Evolutionary conservation across 2,888 invertebrate species (phyloP), one percentile per base, ranked within the genome.

Genomic region (Seira musarum): DNA sequence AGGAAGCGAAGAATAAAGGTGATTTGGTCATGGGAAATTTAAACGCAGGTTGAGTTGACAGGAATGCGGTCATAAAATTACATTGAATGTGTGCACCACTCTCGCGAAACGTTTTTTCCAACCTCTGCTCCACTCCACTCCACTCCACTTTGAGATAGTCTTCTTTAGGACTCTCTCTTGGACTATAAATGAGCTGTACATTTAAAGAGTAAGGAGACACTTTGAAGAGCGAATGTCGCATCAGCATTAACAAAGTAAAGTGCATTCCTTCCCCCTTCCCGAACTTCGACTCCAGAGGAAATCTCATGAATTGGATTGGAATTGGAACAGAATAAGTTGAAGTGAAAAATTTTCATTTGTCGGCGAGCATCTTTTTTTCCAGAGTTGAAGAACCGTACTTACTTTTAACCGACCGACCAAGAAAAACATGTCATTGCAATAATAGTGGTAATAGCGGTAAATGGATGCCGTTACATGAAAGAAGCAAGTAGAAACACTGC

Each of bases 1-100:
- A 30, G 3, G 53, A 22, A 15, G 35, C 10, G 66, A 10, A 21
- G 65, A 46, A 53, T 25, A 76, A 46, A 61, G 76, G 76, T 76
- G 76, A 76, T 76, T 76, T 76, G 80, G 80, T 68, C 70, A 77
- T 81, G 74, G 77, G 77, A 77, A 81, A 81, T 77, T 81, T 81
- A 77, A 68, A 81, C 49, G 73, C 66, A 74, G 78, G 63, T 82
- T 78, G 71, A 74, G 78, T 71, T 79, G 78, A 82, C 78, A 82
- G 46, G 70, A 82, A 82, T 67, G 78, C 72, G 69, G 67, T 74
- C 74, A 64, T 78, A 78, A 78, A 79, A 63, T 53, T 46, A 65
- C 57, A 46, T 49, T 63, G 63, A 25, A 24, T 64, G 25, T 73
- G 25, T 53, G 13, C 15, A 40, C 40, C n/a, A 30, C 53, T 53